phyloP scores from a whole-genome alignment of 1,140 invertebrate species.

The Mylabris phalerata region DNA sequence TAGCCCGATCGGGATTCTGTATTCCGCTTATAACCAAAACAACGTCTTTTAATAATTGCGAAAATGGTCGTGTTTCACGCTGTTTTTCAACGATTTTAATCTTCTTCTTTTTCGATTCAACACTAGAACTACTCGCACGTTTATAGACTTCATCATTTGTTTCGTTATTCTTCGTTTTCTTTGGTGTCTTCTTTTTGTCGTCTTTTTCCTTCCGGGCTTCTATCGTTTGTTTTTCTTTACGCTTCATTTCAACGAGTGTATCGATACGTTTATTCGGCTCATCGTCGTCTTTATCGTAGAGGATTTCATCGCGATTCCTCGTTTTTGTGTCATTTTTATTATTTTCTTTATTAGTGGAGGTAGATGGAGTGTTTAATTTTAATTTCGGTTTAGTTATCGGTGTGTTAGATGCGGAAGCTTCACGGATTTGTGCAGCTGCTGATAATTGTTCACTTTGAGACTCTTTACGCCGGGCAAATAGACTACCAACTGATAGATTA shows the following conservation, averaged over 20 bases:
- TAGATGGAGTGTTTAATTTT: slow-evolving; percentile 16
- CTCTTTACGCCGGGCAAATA: slow-evolving; percentile 47
- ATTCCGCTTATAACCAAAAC: slow-evolving; percentile 79
- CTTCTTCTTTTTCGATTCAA: slow-evolving; percentile 3
- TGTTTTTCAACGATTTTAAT: slow-evolving; percentile 5
- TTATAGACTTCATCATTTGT: slow-evolving; percentile 9
- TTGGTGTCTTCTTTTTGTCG: slow-evolving; percentile 22
- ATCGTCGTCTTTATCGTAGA: slow-evolving; percentile 50
- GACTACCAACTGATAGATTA: slow-evolving; percentile 42
- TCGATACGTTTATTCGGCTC: slow-evolving; percentile 47
- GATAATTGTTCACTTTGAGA: slow-evolving; percentile 21
- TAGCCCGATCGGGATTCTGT: slow-evolving; percentile 68
- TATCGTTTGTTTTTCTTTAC: slow-evolving; percentile 23
- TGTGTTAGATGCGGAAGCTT: slow-evolving; percentile 29
- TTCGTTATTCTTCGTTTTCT: slow-evolving; percentile 1
- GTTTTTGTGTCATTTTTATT: slow-evolving; percentile 9
- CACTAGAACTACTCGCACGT: slow-evolving; percentile 7
- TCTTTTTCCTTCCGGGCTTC: slow-evolving; percentile 10
- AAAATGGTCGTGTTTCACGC: slow-evolving; percentile 45
- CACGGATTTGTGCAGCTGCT: slow-evolving; percentile 39
- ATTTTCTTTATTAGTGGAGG: slow-evolving; percentile 5
- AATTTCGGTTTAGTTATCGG: slow-evolving; percentile 23
- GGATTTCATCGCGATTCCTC: slow-evolving; percentile 42
- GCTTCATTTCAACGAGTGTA: slow-evolving; percentile 46
- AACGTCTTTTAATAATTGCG: slow-evolving; percentile 57